Conservation (phyloP, 2,888 invertebrate genomes). For the Andrena marginata region DNA sequence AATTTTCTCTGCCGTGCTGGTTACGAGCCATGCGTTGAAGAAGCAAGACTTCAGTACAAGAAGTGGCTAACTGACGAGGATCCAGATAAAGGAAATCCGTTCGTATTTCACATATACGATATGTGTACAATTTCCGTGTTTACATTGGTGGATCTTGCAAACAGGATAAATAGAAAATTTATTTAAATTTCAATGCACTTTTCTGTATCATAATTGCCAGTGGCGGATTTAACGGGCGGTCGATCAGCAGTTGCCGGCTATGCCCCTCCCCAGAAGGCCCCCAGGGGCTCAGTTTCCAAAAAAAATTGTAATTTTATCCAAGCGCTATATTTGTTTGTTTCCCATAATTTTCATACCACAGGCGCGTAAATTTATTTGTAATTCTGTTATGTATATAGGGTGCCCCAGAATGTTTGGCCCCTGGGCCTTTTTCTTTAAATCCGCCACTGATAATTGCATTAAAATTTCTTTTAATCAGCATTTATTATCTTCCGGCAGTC, state of each 20-base stretch:
- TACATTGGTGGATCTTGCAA: not conserved
- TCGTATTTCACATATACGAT: slow-evolving; percentile 82
- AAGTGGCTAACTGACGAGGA: slow-evolving; percentile 91
- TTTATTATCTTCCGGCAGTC: too few species aligned
- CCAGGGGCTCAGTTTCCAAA: too few species aligned
- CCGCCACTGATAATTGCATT: not conserved
- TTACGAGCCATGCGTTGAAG: slow-evolving; percentile 91
- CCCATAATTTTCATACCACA: too few species aligned
- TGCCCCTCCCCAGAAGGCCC: too few species aligned
- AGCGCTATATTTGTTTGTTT: too few species aligned
- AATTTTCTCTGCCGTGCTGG: slow-evolving; percentile 92
- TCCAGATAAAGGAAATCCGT: slow-evolving; percentile 94
- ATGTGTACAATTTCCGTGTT: not conserved
- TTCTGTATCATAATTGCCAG: not conserved
- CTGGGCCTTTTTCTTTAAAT: too few species aligned
- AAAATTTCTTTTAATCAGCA: not conserved
- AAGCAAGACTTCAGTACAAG: slow-evolving; percentile 90
- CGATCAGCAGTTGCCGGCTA: too few species aligned
- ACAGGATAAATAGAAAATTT: not conserved
- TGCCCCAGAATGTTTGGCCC: too few species aligned
- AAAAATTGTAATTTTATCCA: too few species aligned
- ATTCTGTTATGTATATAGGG: too few species aligned
- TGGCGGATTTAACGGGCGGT: too few species aligned
- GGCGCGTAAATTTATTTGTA: too few species aligned
- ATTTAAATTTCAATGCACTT: not conserved